A percentile compares a stretch with the other conserved stretches of the same genome.
phyloP scores from a whole-genome alignment of 2,797 vertebrate genomes.

The Loriculus beryllinus region DNA sequence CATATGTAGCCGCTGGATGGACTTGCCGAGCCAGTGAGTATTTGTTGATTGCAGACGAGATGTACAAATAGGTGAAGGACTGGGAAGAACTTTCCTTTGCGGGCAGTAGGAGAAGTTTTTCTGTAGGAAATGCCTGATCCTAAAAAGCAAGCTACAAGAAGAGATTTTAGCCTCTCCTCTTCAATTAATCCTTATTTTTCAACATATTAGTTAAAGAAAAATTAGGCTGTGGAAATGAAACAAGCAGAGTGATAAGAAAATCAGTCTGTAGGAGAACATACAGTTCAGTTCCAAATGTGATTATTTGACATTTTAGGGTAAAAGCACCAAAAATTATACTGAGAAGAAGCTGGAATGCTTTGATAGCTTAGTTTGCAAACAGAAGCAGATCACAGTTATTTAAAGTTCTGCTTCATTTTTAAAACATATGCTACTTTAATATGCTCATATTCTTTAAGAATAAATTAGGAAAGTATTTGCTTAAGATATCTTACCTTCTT shows the following conservation, averaged over 20 bases:
- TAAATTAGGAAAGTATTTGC: background rate
- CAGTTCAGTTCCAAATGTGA: background rate
- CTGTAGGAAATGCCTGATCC: background rate
- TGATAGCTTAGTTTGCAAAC: background rate
- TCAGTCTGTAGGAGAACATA: background rate
- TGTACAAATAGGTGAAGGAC: background rate
- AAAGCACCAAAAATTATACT: background rate
- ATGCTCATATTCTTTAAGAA: background rate
- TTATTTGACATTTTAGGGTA: background rate
- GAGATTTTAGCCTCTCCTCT: background rate
- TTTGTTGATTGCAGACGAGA: background rate
- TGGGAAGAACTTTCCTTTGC: background rate
- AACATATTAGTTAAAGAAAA: background rate
- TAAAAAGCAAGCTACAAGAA: background rate
- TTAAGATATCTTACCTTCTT: background rate
- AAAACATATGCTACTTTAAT: background rate
- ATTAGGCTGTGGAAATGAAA: background rate
- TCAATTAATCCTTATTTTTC: background rate
- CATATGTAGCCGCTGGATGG: constrained; percentile 53
- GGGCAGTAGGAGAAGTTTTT: background rate
- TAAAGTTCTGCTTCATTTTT: background rate
- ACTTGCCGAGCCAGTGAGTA: background rate
- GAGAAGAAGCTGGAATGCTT: background rate
- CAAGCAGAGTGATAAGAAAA: background rate
- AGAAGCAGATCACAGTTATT: background rate